Percentiles rank a stretch among this genome's conserved stretches.
Conservation (phyloP, 2,797 vertebrate genomes). For the Erethizon dorsatum region DNA sequence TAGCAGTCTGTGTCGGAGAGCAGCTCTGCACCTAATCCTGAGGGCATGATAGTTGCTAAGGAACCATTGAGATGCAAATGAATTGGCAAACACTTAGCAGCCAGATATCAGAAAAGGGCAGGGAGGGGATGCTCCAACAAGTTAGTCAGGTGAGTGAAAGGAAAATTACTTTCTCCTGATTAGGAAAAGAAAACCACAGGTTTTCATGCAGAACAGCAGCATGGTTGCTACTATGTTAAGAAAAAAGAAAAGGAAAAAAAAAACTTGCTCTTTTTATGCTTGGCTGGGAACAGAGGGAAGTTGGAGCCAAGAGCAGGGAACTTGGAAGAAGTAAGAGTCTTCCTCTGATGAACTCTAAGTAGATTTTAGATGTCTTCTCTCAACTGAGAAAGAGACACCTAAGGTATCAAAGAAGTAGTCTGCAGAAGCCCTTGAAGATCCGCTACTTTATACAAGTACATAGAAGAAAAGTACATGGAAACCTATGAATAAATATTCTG, state of each 20-base stretch:
- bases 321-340: conserved; percentile 52
- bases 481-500: background rate
- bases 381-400: background rate
- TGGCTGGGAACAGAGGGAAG: conserved; percentile 64
- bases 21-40: conserved; percentile 75
- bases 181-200: conserved; percentile 74
- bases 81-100: conserved; percentile 80
- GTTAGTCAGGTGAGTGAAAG: conserved; percentile 84
- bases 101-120: conserved; percentile 75
- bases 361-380: conserved; percentile 22
- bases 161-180: conserved; percentile 84
- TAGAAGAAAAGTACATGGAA: background rate
- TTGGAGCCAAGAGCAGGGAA: conserved; percentile 66
- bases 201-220: conserved; percentile 65
- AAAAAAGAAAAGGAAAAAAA: background rate
- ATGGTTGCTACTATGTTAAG: conserved; percentile 53
- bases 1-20: conserved; percentile 64
- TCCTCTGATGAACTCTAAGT: conserved; percentile 34
- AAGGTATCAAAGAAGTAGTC: background rate
- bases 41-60: conserved; percentile 83
- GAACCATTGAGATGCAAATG: conserved; percentile 86
- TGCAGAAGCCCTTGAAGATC: conserved; percentile 1
- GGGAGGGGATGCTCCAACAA: conserved; percentile 76
- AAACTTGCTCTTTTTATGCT: conserved; percentile 59
- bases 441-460: background rate